These are phyloP conservation scores for Anagyrus pseudococci DNA, from an alignment of 2,888 invertebrate species.

Conservation along the genomic window DNA sequence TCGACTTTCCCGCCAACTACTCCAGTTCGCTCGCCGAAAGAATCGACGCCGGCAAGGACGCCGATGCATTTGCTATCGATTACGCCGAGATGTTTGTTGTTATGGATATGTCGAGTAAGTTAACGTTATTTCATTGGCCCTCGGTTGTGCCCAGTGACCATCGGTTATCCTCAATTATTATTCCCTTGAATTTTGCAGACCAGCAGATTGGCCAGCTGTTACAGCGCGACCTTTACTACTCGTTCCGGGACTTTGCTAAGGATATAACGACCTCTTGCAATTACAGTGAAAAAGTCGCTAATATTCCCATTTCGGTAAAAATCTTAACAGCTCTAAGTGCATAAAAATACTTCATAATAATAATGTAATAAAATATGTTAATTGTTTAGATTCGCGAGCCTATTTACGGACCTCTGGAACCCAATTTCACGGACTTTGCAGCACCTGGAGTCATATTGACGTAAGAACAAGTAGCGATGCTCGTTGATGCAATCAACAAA, in stretches of 20 bases:
- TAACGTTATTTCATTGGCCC: background rate
- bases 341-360: no score
- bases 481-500: background rate
- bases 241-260: constrained; percentile 77
- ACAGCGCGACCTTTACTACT: constrained; percentile 74
- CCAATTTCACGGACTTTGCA: constrained; percentile 93
- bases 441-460: constrained; percentile 91
- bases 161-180: background rate
- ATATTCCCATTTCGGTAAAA: constrained; percentile 70
- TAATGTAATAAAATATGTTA: no score
- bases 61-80: constrained; percentile 66
- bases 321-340: constrained; percentile 13
- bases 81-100: constrained; percentile 73
- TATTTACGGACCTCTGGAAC: constrained; percentile 76
- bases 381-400: constrained; percentile 70
- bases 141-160: background rate
- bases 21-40: constrained; percentile 71
- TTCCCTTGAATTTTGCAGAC: constrained; percentile 66
- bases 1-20: constrained; percentile 80
- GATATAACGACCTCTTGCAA: constrained; percentile 71
- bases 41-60: constrained; percentile 68
- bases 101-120: constrained; percentile 86
- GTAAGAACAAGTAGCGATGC: constrained; percentile 63
- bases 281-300: constrained; percentile 69
- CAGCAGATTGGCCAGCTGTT: constrained; percentile 87